Evolutionary conservation across 1,140 invertebrate species (phyloP), one percentile per base, ranked within the genome.

Genomic region (Mamestra configurata): DNA sequence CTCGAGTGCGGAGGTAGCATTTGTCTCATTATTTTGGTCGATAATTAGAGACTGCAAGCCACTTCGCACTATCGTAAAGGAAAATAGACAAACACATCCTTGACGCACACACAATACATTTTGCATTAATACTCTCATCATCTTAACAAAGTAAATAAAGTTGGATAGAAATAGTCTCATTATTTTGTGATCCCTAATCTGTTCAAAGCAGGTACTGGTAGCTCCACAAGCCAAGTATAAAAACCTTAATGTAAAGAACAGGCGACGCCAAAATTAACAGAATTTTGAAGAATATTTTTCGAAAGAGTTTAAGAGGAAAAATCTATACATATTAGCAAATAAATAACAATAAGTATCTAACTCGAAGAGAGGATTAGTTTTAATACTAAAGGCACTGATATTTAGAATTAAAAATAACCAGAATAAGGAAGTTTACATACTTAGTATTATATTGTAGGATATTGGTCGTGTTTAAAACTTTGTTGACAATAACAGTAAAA

Each of bases 201-300:
- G 20, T 27, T 70, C 20, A n/a, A 70, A 70, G 66, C 66, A 70
- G 66, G 66, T 70, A 49, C 66, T 49, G 11, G 64, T 70, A 70
- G 66, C 40, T 70, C 7, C 20, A 24, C 4, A 46, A 70, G 66
- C 22, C 20, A 64, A 37, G 61, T 27, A 70, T n/a, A 70, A 46
- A 46, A 70, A 40, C 13, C 22, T 7, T n/a, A 40, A 6, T 43
- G n/a, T 27, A 43, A 22, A 68, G 4, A 70, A 70, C 13, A 70
- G 40, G 66, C 40, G 43, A 27, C 18, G 66, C 66, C 66, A n/a
- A 70, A 70, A 24, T 15, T n/a, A 49, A 43, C 18, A 43, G 22
- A 20, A 35, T 27, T 40, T 40, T 27, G 57, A 35, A 27, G 15
- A 49, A 27, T 13, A 64, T 18, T 40, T 64, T 3, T 40, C n/a